Base-by-base conservation (phyloP, 2,113 vertebrate species). In the Pongo abelii region DNA sequence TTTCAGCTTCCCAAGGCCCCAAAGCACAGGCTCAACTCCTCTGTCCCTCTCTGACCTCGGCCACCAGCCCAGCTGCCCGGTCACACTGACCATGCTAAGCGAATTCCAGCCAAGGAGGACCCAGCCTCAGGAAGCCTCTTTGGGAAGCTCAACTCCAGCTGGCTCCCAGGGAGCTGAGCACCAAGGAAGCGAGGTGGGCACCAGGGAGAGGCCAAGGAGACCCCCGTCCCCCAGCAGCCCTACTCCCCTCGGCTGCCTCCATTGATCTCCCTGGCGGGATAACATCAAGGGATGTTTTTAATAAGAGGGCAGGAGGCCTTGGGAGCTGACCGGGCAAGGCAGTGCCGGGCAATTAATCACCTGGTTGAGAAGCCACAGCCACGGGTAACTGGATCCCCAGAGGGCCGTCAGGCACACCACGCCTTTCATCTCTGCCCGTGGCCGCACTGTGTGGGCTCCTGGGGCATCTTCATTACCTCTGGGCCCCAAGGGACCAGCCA, bases 231-330 rank as follows among this genome's bases (percentile, higher is more conserved):
- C 88, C 8, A 43, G 57, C 70, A 70, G 91, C 40, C 92, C 97
- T 11, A 2, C 48, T 27, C 84, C 32, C 84, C 25, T 69, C 9
- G 0, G 35, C 92, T 93, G 30, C 84, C 59, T 86, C 84, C 50
- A 79, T 0, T n/a, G 85, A 81, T 95, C 84, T 96, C 88, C 30
- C 6, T 59, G 69, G 72, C 46, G 4, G 79, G 78, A 13, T 95
- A 89, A 96, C 75, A 94, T 95, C 64, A 94, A 91, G 92, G 89
- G 69, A 86, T 84, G 83, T 91, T 95, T 98, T 97, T 90, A 96
- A 92, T 89, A 89, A 95, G 75, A 94, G 83, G 70, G 84, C 55
- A 88, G 50, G 89, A 96, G 93, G 84, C 94, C 89, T 97, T 81
- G 89, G 92, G 93, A 98, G 84, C 74, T 97, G 87, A 79, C 85